Evolutionary conservation across 2,888 invertebrate genomes (phyloP), one percentile per base, ranked within the genome.

Genomic region (Himalopsyche tibetana): DNA sequence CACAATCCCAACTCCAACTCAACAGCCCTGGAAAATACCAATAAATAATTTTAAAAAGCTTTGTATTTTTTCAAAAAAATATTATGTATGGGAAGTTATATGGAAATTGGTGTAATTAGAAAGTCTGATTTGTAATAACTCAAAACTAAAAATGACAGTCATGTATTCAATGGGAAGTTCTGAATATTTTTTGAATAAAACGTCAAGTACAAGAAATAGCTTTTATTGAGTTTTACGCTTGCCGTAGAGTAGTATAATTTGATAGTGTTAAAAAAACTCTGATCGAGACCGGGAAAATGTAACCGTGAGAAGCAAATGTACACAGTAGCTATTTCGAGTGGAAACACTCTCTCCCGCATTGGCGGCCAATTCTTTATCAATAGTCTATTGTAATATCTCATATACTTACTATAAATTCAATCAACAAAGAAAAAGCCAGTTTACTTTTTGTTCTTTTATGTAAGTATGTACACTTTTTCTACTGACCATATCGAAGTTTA

Each of bases 231-330:
- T 40, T 38, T 38, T 80, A 80, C 42, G 80, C 80, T 42, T 38
- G n/a, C 80, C 42, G 80, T 51, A n/a, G 55, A 56, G 38, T 84
- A 74, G 55, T 81, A 86, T 84, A 86, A 86, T 86, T 80, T 86
- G 86, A 84, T 86, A 84, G 80, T 45, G 82, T 63, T 82, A 80
- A 86, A 86, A n/a, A 86, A 86, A 85, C 69, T 83, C 38, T 55
- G 55, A 80, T 80, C 83, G 45, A 55, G 82, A 87, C 86, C 86
- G 86, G 87, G 85, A 85, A 88, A 88, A 87, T 80, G 80, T 85
- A 83, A 88, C 87, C 88, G 88, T 88, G 88, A 87, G 88, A 88
- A 88, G 85, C 51, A 84, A 79, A 82, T 42, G 17, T 40, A 82
- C 19, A 19, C 19, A 63, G 63, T 63, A 19, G 63, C 63, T 63